Evolutionary conservation across 37 sponge, comb jelly and placozoan species (phyloP), one percentile per base, ranked within the genome.

Genomic region (Aplysina aerophoba): DNA sequence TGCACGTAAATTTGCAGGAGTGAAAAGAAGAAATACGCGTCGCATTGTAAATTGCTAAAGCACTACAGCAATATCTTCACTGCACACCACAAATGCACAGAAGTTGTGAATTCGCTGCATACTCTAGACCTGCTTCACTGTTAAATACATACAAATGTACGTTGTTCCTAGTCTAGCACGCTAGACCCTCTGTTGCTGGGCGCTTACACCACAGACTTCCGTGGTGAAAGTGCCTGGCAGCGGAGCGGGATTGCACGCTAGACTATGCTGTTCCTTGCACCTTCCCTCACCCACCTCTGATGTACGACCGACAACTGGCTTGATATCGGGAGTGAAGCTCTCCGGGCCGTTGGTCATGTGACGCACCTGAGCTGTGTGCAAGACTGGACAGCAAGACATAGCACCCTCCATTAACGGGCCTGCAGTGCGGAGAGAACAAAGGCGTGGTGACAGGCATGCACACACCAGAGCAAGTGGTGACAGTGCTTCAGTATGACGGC

Each of bases 321-420:
- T 78, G 65, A 83, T 84, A 73, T 96, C 96, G 25, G 94, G 89
- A 24, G 96, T 96, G 68, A 96, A 96, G 40, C 92, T 86, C 79
- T 96, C 96, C 59, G 91, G 80, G 6, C 84, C 83, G 67, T 86
- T 86, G 53, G 83, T 71, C 68, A 87, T 79, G 39, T 87, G 88
- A 21, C 84, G 50, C 13, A 91, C 83, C 44, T 87, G 87, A 44
- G 78, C 84, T 19, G 82, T 35, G 35, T 79, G 79, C 59, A 91
- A 59, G 14, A 59, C 71, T 34, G 91, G 91, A 38, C 84, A 39
- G 12, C 91, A 79, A 34, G 80, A 39, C 24, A 91, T 40, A 25
- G 78, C 66, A 15, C 71, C 41, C n/a, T 91, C 91, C 68, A 83
- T 79, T 19, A 87, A 62, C 16, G 59, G 63, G 64, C 82, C 90